Conservation (phyloP, 2,797 vertebrate species). For the Bovichtus variegatus region DNA sequence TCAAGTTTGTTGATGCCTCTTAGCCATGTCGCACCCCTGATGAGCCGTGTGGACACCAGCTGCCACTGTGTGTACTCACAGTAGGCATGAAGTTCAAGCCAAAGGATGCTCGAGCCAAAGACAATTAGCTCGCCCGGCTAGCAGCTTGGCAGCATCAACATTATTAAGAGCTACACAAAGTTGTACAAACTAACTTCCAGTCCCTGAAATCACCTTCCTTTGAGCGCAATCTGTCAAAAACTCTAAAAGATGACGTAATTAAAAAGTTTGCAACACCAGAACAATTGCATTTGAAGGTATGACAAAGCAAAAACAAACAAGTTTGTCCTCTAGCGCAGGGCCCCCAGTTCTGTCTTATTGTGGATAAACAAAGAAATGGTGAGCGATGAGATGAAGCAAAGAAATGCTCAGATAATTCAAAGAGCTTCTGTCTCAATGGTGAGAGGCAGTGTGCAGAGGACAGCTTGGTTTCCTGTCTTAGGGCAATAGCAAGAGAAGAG, state of each 20-base stretch:
- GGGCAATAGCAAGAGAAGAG: constrained; percentile 71
- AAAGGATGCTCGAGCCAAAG: constrained; percentile 66
- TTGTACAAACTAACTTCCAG: constrained; percentile 49
- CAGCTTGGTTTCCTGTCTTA: constrained; percentile 78
- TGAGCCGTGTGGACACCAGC: constrained; percentile 68
- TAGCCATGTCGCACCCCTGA: constrained; percentile 59
- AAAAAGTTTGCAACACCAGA: constrained; percentile 46
- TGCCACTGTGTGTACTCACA: constrained; percentile 66
- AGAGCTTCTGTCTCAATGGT: constrained; percentile 62
- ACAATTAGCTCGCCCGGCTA: constrained; percentile 63
- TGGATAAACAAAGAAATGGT: constrained; percentile 63
- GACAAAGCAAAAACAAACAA: constrained; percentile 55
- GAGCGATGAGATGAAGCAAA: constrained; percentile 35
- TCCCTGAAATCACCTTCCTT: constrained; percentile 52
- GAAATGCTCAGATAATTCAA: constrained; percentile 56
- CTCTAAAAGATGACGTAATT: constrained; percentile 20
- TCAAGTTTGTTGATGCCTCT: constrained; percentile 64
- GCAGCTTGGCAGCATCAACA: constrained; percentile 45
- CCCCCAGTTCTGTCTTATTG: constrained; percentile 48
- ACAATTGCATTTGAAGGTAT: constrained; percentile 42
- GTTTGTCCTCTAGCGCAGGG: constrained; percentile 49
- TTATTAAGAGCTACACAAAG: constrained; percentile 53
- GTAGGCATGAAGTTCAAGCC: constrained; percentile 58
- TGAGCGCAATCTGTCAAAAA: constrained; percentile 37
- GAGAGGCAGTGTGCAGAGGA: constrained; percentile 50